Evolutionary conservation across 1,140 invertebrate species (phyloP).

Genomic region (Sweltsa coloradensis): DNA sequence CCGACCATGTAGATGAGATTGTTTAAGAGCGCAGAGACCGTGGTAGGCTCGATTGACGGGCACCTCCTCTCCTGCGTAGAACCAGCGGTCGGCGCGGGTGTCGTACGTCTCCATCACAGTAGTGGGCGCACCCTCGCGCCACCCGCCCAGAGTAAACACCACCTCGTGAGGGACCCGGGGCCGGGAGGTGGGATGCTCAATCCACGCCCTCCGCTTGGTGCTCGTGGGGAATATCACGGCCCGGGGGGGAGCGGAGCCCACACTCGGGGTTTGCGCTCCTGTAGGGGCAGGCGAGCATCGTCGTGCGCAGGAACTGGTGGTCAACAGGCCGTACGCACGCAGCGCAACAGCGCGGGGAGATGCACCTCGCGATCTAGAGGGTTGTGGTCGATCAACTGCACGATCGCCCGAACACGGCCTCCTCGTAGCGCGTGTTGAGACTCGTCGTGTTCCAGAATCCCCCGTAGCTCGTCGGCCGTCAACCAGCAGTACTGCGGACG

Average conservation of each 20-base stretch:
- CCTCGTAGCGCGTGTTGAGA: slow-evolving; percentile 57
- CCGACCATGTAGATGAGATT: slow-evolving; percentile 64
- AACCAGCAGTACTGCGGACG: slow-evolving; percentile 38
- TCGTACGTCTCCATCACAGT: no score
- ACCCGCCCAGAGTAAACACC: no score
- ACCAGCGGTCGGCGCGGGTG: slow-evolving; percentile 46
- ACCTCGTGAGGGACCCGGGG: no score
- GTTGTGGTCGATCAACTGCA: slow-evolving; percentile 45
- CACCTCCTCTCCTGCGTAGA: slow-evolving; percentile 46
- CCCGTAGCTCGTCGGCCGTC: slow-evolving; percentile 36
- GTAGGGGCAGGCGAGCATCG: slow-evolving; percentile 30
- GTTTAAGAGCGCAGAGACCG: slow-evolving; percentile 50
- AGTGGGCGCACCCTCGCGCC: no score
- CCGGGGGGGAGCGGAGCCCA: no score
- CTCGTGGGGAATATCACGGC: no score
- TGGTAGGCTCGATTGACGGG: slow-evolving; percentile 57
- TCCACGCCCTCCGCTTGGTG: no score
- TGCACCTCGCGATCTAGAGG: slow-evolving; percentile 33
- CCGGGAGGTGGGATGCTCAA: no score
- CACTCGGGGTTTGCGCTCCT: background rate
- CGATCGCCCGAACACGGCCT: slow-evolving; percentile 50
- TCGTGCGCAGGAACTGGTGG: slow-evolving; percentile 46
- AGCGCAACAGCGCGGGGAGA: slow-evolving; percentile 44
- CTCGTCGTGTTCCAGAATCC: slow-evolving; percentile 46
- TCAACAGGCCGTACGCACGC: slow-evolving; percentile 52